Base-by-base conservation (phyloP, 2,888 invertebrate genomes). In the Paralinhomoeus sp. region DNA sequence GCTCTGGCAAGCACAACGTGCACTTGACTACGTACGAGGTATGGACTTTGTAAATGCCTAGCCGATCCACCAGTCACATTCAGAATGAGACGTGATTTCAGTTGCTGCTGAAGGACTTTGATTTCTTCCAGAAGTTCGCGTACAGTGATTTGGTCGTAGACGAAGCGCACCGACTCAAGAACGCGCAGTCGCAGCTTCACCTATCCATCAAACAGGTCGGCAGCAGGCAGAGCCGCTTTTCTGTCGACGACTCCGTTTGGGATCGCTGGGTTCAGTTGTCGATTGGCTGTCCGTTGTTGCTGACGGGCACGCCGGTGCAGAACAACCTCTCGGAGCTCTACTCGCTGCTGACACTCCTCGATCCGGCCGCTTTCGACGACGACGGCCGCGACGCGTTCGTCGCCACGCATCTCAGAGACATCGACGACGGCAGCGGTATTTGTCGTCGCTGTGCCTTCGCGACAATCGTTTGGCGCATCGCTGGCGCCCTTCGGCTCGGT, bases 141-240 rank as follows among this genome's bases (percentile, higher is more conserved):
- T 93, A 91, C 89, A 72, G 85, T 44, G 71, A 82, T 41, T 81
- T 85, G 60, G 82, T 97, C 2, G 91, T 93, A 57, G 93, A 93
- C 62, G 93, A 93, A 69, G 93, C 93, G 17, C 93, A 93, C 68
- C 72, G 93, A 50, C 68, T 93, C 41, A 97, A 93, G 69, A 97
- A 93, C 69, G 73, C 85, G 49, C 89, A 91, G 64, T 93, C 64
- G 5, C 48, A 58, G 38, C 54, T 66, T 34, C 58, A 63, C 46
- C 51, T 53, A 43, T 55, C 57, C 3, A 47, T 64, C n/a, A 43
- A 49, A 18, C 47, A 55, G 51, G 63, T 63, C 39, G 46, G 42
- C 17, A 17, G 17, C 7, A n/a, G n/a, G n/a, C n/a, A n/a, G n/a
- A n/a, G n/a, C n/a, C n/a, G n/a, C n/a, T n/a, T n/a, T n/a, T n/a